phyloP scores from a whole-genome alignment of 2,113 vertebrate species.

The Triplophysa rosa region DNA sequence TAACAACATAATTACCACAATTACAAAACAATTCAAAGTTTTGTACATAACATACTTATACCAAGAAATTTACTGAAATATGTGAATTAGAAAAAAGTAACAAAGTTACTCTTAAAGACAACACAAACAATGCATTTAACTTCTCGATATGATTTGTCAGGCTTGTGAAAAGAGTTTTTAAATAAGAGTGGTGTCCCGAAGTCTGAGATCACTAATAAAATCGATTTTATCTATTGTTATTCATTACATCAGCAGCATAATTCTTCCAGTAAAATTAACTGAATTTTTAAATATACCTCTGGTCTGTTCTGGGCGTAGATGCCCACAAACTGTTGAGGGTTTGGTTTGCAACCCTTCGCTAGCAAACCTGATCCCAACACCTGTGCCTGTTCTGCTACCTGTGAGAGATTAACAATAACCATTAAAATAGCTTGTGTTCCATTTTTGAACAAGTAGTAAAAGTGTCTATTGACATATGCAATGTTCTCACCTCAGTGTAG shows the following conservation, averaged over 20 bases:
- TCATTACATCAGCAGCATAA: too few species aligned
- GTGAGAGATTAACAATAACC: constrained; percentile 11
- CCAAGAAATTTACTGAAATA: too few species aligned
- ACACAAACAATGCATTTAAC: too few species aligned
- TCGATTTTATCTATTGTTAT: too few species aligned
- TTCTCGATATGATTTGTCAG: too few species aligned
- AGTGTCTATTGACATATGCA: background rate
- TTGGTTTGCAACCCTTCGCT: constrained; percentile 73
- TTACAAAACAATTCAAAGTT: too few species aligned
- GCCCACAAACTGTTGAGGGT: constrained; percentile 72
- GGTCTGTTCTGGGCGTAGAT: constrained; percentile 79
- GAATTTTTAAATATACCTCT: constrained; percentile 65
- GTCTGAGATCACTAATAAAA: too few species aligned
- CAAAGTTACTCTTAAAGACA: too few species aligned
- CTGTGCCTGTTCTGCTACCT: constrained; percentile 74
- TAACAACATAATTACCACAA: background rate
- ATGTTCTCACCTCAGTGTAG: constrained; percentile 71
- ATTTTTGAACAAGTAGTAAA: background rate
- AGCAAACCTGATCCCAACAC: constrained; percentile 74
- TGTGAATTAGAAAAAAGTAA: too few species aligned
- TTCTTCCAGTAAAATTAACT: background rate
- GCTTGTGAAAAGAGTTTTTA: too few species aligned
- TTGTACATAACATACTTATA: too few species aligned
- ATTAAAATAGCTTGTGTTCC: background rate
- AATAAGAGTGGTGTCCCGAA: too few species aligned